phyloP scores from a whole-genome alignment of 1,140 invertebrate genomes.

The Ditylenchus dipsaci region DNA sequence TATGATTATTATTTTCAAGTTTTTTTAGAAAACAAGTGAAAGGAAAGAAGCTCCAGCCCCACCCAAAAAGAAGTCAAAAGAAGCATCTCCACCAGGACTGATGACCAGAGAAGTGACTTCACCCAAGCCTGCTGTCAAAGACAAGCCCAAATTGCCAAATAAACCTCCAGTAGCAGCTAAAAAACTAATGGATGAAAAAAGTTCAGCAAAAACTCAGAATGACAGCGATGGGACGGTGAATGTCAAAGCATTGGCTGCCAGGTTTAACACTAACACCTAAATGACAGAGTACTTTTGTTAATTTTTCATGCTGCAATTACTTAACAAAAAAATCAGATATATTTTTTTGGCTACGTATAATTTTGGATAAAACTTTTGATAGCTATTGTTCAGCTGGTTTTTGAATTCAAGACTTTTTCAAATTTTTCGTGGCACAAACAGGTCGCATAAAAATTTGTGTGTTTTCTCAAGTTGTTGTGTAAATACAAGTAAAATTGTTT shows the following conservation, averaged over 20 bases:
- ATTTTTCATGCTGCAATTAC: too few species aligned
- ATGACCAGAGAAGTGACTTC: neutral
- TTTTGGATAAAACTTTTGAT: too few species aligned
- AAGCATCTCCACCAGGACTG: neutral
- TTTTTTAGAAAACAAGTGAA: neutral
- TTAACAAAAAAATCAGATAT: too few species aligned
- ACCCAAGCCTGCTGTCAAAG: neutral
- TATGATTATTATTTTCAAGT: neutral
- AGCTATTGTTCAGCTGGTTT: too few species aligned
- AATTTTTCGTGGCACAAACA: too few species aligned
- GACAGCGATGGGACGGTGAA: neutral
- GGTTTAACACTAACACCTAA: neutral
- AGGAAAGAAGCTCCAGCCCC: too few species aligned
- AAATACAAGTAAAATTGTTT: too few species aligned
- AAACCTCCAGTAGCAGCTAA: slow-evolving; percentile 6
- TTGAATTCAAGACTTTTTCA: too few species aligned
- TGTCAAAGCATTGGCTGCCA: slow-evolving; percentile 8
- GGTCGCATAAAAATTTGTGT: too few species aligned
- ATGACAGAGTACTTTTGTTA: neutral
- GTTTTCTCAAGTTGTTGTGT: too few species aligned
- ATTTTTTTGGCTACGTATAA: too few species aligned
- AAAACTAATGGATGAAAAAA: neutral
- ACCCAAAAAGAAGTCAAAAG: too few species aligned
- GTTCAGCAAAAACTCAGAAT: neutral
- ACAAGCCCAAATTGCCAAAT: neutral